Evolutionary conservation across 2,113 vertebrate species (phyloP).

Genomic region (Anser brachyrhynchus): DNA sequence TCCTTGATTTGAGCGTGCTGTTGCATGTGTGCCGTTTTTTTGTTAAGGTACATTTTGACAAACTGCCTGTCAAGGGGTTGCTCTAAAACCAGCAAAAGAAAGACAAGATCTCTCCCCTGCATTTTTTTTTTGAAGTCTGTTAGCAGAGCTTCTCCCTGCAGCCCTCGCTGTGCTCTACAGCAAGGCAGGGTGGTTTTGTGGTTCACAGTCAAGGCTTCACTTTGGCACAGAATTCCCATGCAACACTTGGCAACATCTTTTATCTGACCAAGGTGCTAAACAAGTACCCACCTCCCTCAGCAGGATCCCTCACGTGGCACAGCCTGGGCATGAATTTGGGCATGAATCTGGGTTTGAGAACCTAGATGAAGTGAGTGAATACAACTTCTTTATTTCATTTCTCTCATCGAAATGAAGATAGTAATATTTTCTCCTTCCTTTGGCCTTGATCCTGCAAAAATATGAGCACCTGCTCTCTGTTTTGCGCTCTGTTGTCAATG

Average conservation of each 20-base stretch:
- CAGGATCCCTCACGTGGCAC: neutral
- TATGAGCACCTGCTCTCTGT: neutral
- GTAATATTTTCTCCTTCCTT: neutral
- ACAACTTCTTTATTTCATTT: neutral
- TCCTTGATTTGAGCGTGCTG: neutral
- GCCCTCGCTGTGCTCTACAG: neutral
- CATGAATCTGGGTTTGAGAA: neutral
- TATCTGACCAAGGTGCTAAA: neutral
- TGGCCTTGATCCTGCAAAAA: neutral
- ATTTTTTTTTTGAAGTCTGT: neutral
- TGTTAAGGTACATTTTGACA: conserved; percentile 2
- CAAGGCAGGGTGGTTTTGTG: neutral
- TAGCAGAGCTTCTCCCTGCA: neutral
- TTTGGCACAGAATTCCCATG: neutral
- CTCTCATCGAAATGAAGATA: neutral
- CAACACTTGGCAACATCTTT: neutral
- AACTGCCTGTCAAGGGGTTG: conserved; percentile 16
- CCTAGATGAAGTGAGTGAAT: neutral
- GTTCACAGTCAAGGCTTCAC: neutral
- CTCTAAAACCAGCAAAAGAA: neutral
- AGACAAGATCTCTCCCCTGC: neutral
- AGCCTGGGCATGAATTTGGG: neutral
- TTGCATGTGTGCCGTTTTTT: neutral
- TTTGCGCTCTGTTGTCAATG: neutral
- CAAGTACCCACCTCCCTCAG: neutral